Base-by-base conservation (phyloP, 2,888 invertebrate genomes). In the Caenorhabditis doughertyi region DNA sequence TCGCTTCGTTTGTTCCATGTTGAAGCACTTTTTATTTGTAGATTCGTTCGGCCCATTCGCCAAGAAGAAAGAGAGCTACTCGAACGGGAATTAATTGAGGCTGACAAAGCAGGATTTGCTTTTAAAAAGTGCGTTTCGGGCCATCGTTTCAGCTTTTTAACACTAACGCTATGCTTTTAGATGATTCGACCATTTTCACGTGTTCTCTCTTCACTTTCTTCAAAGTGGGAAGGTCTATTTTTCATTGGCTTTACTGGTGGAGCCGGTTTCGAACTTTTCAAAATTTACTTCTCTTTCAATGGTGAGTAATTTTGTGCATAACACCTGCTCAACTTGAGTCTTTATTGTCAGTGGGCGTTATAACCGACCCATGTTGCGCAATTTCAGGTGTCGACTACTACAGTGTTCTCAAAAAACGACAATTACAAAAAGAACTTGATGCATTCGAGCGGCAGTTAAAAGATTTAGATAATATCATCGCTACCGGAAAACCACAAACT, bases 231-330 rank as follows among this genome's bases (percentile, higher is more conserved):
- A 68, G 80, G 81, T 1, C 58, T 84, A 2, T 79, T 84, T 47
- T 89, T 77, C 13, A 42, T 87, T 58, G 90, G 91, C 56, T 67
- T 85, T 32, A 72, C 85, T 32, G 84, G 77, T 51, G 91, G 91
- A 29, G 89, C 88, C 44, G 87, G 87, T 42, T 90, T 91, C 72
- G 91, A 91, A 62, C 80, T 91, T 47, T 89, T 91, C 84, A 91
- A 90, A 79, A 86, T 88, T 79, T 81, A 88, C 39, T 88, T 88
- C 80, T 84, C 85, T 35, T 87, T 88, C 71, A 87, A 87, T 74
- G 86, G 86, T 86, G 2, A 49, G 55, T 21, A 39, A 39, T 11
- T 39, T 39, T 9, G 16, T 13, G n/a, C n/a, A n/a, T n/a, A n/a
- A n/a, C n/a, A n/a, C n/a, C n/a, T n/a, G n/a, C n/a, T n/a, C n/a